Evolutionary conservation across 2,113 vertebrate genomes (phyloP), one percentile per base, ranked within the genome.

Genomic region (Oryzias curvinotus): DNA sequence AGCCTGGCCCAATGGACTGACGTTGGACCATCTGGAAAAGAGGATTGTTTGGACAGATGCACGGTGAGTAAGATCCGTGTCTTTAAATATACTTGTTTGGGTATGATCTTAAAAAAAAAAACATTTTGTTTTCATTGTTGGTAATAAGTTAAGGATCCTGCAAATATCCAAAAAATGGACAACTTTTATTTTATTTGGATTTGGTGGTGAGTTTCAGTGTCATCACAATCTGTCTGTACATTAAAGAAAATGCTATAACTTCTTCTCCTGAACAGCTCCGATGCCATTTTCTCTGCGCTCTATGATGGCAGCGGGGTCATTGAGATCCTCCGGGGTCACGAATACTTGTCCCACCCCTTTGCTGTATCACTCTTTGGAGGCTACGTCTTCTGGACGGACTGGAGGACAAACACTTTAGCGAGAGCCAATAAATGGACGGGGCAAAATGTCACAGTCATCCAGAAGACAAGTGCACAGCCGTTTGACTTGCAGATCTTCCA

Each of bases 21-120:
- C 97, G 1, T 91, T 99, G 70, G 97, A 99, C 86, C 96, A 99
- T 84, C 93, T 97, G 90, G 97, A 99, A 23, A 96, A 94, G 80
- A 95, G 97, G 68, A 99, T 99, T 41, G 94, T 99, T 54, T 99
- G 97, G 97, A 98, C 96, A 65, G 97, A 99, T 86, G 97, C 97
- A 85, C 96, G 97, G 97, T 99, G 18, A 56, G 23, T 16, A 16
- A 58, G 67, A 26, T 54, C 19, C 14, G n/a, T 2, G 19, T 60
- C 36, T 50, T 26, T 45, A 15, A 57, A 41, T 5, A 41, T 45
- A 62, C 65, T 18, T 41, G 21, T 23, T 23, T 23, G 21, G 21
- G 3, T 23, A 23, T 23, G 21, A 23, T 23, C 21, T 23, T 23
- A 2, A 23, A 23, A 23, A 23, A 23, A 23, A 23, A 23, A 23